Percentiles rank a stretch among this genome's conserved stretches.
Evolutionary conservation across 2,888 invertebrate genomes (phyloP).

Genomic region (Vesta saturnalis): DNA sequence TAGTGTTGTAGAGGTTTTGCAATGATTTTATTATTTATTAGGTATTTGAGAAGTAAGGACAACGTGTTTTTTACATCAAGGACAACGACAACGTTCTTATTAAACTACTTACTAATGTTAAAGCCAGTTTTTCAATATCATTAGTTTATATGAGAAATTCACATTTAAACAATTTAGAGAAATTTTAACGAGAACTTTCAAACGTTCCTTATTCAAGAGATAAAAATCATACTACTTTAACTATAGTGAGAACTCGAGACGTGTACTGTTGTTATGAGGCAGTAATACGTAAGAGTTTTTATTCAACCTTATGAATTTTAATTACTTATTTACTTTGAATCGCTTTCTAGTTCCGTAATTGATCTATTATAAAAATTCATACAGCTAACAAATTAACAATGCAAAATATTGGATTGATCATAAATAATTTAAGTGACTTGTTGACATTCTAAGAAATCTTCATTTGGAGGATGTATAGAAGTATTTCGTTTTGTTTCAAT

Average conservation of each 20-base stretch:
- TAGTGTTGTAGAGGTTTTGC: too few species aligned
- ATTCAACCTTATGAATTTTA: slow-evolving; percentile 12
- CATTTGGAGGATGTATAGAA: too few species aligned
- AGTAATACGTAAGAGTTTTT: background rate
- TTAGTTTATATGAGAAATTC: background rate
- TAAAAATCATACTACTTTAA: background rate
- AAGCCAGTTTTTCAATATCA: too few species aligned
- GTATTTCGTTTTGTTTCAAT: too few species aligned
- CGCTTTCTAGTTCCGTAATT: slow-evolving; percentile 19
- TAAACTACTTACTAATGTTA: background rate
- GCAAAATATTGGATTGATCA: too few species aligned
- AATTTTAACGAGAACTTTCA: background rate
- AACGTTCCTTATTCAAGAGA: background rate
- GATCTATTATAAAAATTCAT: too few species aligned
- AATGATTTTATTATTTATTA: too few species aligned
- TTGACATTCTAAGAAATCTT: too few species aligned
- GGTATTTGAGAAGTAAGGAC: slow-evolving; percentile 30
- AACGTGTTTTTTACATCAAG: slow-evolving; percentile 16
- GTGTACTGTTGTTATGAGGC: background rate
- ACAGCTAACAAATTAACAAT: background rate
- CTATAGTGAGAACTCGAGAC: background rate
- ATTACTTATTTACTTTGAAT: slow-evolving; percentile 12
- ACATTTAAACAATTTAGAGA: background rate
- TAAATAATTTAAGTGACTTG: too few species aligned
- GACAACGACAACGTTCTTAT: background rate